Conservation (phyloP, 2,113 vertebrate species). For the Malurus melanocephalus region DNA sequence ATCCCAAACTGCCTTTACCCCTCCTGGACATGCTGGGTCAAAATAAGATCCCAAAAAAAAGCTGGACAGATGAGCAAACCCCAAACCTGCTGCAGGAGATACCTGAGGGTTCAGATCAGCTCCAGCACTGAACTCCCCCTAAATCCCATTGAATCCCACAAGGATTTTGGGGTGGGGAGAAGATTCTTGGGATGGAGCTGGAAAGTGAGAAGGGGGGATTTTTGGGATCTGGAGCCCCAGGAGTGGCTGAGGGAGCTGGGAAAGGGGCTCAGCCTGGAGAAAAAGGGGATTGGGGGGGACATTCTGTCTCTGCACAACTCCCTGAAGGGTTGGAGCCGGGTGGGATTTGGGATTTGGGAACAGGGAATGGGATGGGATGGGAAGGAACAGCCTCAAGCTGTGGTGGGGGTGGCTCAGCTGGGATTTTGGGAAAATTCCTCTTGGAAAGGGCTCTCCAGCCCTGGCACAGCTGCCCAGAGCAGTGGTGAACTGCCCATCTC, state of each 20-base stretch:
- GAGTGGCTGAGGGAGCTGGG: neutral
- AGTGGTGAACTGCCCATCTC: no score
- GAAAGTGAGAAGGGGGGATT: neutral
- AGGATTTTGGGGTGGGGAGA: no score
- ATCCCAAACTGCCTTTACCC: neutral
- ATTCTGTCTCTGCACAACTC: no score
- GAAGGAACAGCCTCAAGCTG: neutral
- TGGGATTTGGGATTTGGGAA: neutral
- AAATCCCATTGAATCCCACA: neutral
- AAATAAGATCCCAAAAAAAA: neutral
- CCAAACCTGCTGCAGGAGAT: neutral
- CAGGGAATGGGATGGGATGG: neutral
- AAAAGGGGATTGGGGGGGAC: neutral
- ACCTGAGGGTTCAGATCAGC: neutral
- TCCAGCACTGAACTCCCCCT: neutral
- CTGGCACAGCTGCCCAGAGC: neutral
- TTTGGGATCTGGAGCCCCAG: neutral
- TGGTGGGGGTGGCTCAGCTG: neutral
- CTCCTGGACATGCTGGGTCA: neutral
- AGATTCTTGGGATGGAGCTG: neutral
- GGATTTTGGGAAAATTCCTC: neutral
- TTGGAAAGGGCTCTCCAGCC: neutral
- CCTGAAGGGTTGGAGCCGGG: no score
- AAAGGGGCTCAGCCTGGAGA: neutral
- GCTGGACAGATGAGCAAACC: neutral